Base-by-base conservation (phyloP, 2,113 vertebrate genomes). In the Paracanthobrama guichenoti region DNA sequence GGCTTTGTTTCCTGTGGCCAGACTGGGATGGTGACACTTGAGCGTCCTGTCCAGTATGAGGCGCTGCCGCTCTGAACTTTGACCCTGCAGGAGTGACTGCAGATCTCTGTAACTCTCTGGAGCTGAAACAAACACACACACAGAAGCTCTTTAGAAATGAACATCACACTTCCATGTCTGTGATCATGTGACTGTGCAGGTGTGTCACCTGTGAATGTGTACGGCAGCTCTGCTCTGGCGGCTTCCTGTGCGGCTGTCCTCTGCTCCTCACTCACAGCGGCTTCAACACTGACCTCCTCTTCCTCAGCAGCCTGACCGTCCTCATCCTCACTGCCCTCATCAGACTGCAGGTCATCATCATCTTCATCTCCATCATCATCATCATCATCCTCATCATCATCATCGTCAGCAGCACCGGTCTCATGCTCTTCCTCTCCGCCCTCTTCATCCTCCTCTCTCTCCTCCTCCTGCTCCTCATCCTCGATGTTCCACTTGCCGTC, bases 11-110 rank as follows among this genome's bases (percentile, higher is more conserved):
- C 96, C 97, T 0, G 82, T 92, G 42, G 95, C 95, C 57, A 99
- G 93, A 88, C 97, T 97, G 0, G 97, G 96, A 74, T 99, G 98
- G 92, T 95, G 96, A 90, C 96, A 96, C 57, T 97, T 97, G 89
- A 94, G 95, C 81, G 96, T 96, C 67, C 97, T 93, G 83, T 96
- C 97, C 89, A 99, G n/a, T 79, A 99, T 94, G 90, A 94, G 75
- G 73, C 94, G 92, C 92, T 97, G 96, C 83, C 98, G 91, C 66
- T 96, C 96, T 3, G 85, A 26, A 0, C 94, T 90, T 89, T 94
- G 95, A 81, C 93, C 96, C 0, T 16, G 55, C 53, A 99, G 87
- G 81, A 98, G 83, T 16, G 92, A 90, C 76, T 89, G 94, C 82
- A 99, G 93, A 3, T 94, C 94, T 3, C 88, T 86, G 0, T 85